Evolutionary conservation across 1,140 invertebrate genomes (phyloP).

Genomic region (Bilobella aurantiaca): DNA sequence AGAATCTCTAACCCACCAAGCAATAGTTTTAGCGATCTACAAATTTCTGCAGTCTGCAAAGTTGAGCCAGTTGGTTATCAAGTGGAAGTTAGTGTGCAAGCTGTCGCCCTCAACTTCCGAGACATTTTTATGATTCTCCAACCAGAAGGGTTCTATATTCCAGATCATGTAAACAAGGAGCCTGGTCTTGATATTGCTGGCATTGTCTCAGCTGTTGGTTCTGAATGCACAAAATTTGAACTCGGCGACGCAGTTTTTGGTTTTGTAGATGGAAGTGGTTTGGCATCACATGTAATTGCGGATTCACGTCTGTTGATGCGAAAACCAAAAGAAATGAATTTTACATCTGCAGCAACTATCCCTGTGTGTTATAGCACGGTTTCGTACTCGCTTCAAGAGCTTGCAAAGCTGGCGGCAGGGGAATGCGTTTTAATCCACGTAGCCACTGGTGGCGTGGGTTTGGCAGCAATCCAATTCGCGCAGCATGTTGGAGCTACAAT

Average conservation of each 20-base stretch:
- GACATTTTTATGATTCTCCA: constrained; percentile 11
- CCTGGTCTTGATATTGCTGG: constrained; percentile 15
- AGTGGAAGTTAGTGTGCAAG: constrained; percentile 10
- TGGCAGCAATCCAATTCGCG: constrained; percentile 50
- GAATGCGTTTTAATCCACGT: constrained; percentile 52
- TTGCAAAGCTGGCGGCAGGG: constrained; percentile 37
- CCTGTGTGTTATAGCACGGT: constrained; percentile 16
- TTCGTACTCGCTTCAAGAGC: constrained; percentile 9
- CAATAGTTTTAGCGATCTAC: neutral
- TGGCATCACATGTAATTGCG: constrained; percentile 16
- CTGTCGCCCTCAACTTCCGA: constrained; percentile 12
- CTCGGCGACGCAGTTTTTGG: constrained; percentile 17
- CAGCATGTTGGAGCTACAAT: constrained; percentile 37
- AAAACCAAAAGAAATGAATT: neutral
- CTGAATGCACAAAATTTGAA: constrained; percentile 4
- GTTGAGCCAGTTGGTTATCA: neutral
- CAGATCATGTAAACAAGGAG: neutral
- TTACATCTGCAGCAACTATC: constrained; percentile 13
- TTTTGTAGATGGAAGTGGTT: neutral
- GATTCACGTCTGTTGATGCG: constrained; percentile 2
- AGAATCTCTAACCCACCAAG: neutral
- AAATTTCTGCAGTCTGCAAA: neutral
- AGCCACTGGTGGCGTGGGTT: constrained; percentile 52
- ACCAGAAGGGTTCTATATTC: constrained; percentile 1
- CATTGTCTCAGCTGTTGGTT: neutral